Conservation (phyloP, 2,888 invertebrate species). For the Microdon myrmicae region DNA sequence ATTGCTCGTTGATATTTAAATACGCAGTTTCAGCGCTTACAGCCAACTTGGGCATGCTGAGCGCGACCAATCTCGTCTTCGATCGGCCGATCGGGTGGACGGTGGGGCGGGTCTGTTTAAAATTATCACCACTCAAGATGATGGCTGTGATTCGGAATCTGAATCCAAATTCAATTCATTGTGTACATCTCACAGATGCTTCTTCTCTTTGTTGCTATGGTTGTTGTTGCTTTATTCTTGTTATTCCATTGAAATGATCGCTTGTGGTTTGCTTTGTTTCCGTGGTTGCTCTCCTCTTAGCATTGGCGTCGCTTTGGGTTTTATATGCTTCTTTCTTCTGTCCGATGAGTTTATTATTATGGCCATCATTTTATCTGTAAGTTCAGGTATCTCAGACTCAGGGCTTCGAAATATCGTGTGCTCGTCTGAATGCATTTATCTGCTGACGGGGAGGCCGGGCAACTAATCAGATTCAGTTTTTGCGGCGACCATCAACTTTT, state of each 20-base stretch:
- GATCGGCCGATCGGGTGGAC: not conserved
- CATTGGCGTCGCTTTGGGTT: constrained; percentile 22
- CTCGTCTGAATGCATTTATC: not conserved
- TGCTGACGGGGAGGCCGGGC: not conserved
- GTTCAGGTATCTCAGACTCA: constrained; percentile 9
- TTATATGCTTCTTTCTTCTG: constrained; percentile 21
- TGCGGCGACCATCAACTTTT: constrained; percentile 41
- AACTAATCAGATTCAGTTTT: constrained; percentile 46
- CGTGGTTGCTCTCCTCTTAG: constrained; percentile 3
- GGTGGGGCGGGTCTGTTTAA: constrained; percentile 18
- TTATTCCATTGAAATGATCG: constrained; percentile 41
- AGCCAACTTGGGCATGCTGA: constrained; percentile 47
- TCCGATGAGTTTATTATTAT: constrained; percentile 31
- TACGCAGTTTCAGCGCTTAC: constrained; percentile 8
- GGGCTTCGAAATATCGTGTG: too few relatives aligned
- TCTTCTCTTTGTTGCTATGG: too few relatives aligned
- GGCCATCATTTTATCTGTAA: constrained; percentile 34
- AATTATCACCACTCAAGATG: constrained; percentile 46
- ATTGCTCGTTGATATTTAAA: constrained; percentile 40
- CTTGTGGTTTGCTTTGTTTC: constrained; percentile 20
- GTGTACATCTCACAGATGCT: constrained; percentile 34
- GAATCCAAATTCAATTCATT: constrained; percentile 23
- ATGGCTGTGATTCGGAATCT: constrained; percentile 40
- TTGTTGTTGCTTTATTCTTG: too few relatives aligned
- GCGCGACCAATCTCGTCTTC: constrained; percentile 45